Conservation (phyloP, 2,797 vertebrate species). For the Oryzias dopingdopingensis region DNA sequence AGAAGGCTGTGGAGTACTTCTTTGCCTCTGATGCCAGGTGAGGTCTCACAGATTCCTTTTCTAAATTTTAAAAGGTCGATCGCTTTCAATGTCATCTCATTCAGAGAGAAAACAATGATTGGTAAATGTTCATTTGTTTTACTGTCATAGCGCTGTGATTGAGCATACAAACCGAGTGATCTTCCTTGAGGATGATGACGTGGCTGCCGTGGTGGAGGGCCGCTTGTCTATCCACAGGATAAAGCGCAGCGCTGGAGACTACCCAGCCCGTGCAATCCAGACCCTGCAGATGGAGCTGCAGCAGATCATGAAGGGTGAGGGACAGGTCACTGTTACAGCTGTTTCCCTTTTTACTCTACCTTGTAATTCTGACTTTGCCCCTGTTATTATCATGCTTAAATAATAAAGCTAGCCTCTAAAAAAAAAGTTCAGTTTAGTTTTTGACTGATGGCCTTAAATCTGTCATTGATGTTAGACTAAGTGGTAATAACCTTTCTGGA, state of each 20-base stretch:
- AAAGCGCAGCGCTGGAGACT: slow-evolving; percentile 89
- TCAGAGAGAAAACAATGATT: neutral
- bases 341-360: slow-evolving; percentile 9
- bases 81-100: neutral
- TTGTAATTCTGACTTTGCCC: slow-evolving; percentile 38
- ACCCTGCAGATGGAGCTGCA: slow-evolving; percentile 98
- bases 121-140: slow-evolving; percentile 5
- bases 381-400: slow-evolving; percentile 30
- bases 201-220: slow-evolving; percentile 91
- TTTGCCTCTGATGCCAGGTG: slow-evolving; percentile 98
- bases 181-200: slow-evolving; percentile 96
- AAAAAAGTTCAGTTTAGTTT: slow-evolving; percentile 3
- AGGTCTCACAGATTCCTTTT: slow-evolving; percentile 1
- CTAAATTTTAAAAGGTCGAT: neutral
- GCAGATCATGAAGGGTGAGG: slow-evolving; percentile 96
- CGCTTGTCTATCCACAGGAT: slow-evolving; percentile 96
- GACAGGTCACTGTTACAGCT: neutral
- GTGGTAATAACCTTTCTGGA: slow-evolving; percentile 17
- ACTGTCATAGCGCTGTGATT: slow-evolving; percentile 85
- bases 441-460: slow-evolving; percentile 6
- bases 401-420: slow-evolving; percentile 8
- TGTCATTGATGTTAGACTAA: slow-evolving; percentile 17
- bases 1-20: slow-evolving; percentile 97
- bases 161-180: slow-evolving; percentile 97
- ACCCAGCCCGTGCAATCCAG: slow-evolving; percentile 91